A percentile compares a stretch with the other conserved stretches of the same genome.
These are phyloP conservation scores for Champsocephalus esox DNA, from an alignment of 2,797 vertebrate species.

Conservation along the genomic window DNA sequence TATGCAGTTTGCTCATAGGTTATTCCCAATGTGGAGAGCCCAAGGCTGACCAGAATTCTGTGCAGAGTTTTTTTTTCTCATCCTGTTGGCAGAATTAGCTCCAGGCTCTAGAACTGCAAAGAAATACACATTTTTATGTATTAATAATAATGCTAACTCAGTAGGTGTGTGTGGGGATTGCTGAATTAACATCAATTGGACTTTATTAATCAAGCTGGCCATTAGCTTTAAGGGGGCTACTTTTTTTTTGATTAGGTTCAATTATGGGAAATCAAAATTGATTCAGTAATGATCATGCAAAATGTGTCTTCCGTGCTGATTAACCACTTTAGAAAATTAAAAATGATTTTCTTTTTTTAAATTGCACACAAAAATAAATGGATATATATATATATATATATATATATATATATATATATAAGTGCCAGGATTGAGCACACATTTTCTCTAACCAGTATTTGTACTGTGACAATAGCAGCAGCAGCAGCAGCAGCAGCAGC, in stretches of 20 bases:
- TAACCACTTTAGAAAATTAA: neutral
- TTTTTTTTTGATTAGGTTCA: neutral
- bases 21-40: conserved; percentile 17
- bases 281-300: neutral
- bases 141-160: too few relatives aligned
- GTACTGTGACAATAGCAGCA: conserved; percentile 22
- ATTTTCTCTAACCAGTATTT: conserved; percentile 3
- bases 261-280: conserved; percentile 4
- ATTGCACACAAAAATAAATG: neutral
- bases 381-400: neutral
- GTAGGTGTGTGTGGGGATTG: conserved; percentile 20
- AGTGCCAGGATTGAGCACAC: neutral
- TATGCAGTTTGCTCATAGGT: conserved; percentile 25
- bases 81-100: conserved; percentile 43
- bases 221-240: conserved; percentile 4
- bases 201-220: conserved; percentile 23
- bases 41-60: conserved; percentile 40
- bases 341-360: too few relatives aligned
- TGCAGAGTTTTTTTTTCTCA: conserved; percentile 9
- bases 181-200: conserved; percentile 12
- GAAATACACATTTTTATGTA: conserved; percentile 7
- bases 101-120: conserved; percentile 7
- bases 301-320: neutral
- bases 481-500: conserved; percentile 18
- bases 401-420: too few relatives aligned